Evolutionary conservation across 2,113 vertebrate genomes (phyloP), one percentile per base, ranked within the genome.

Genomic region (Tetrax tetrax): DNA sequence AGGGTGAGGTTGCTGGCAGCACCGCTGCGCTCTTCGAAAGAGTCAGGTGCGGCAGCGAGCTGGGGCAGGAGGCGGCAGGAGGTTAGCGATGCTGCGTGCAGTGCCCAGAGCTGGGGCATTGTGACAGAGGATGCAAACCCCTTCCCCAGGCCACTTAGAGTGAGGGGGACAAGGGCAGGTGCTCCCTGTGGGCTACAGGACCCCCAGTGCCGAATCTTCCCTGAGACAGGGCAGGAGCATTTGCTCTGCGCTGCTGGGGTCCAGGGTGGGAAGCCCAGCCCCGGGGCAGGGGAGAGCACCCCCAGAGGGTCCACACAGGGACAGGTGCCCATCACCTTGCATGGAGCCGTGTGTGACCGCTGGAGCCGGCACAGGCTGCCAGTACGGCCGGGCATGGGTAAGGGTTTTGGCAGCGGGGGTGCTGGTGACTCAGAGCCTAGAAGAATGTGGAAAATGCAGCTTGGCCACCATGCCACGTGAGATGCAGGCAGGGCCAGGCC

Each of bases 361-460:
- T 4, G 61, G 33, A 51, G 80, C 63, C 13, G 14, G 66, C 24
- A 16, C 11, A 14, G 38, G n/a, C 61, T 66, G 77, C 47, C 10
- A 10, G 89, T 83, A 45, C 7, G 3, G 88, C 68, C 6, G 6
- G 72, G 80, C 4, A 12, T 19, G 5, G 93, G 95, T 43, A 45
- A 57, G 63, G 66, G 50, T 61, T 94, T 80, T 96, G 93, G 95
- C 95, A 93, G 61, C 2, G 2, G 64, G 91, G 78, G 25, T 76
- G 85, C 24, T 0, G 7, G 64, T 95, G 96, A 96, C 51, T 96
- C 96, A 96, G 85, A 83, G 43, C 1, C 2, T 18, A 64, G 83
- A 84, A 82, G 96, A 96, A 96, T 97, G 96, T 95, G 90, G 96
- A 90, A 93, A 95, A 96, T 92, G 95, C 93, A 75, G 96, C 90